These are phyloP conservation scores for Volucella zonaria DNA, from an alignment of 2,888 invertebrate genomes.

Conservation along the genomic window DNA sequence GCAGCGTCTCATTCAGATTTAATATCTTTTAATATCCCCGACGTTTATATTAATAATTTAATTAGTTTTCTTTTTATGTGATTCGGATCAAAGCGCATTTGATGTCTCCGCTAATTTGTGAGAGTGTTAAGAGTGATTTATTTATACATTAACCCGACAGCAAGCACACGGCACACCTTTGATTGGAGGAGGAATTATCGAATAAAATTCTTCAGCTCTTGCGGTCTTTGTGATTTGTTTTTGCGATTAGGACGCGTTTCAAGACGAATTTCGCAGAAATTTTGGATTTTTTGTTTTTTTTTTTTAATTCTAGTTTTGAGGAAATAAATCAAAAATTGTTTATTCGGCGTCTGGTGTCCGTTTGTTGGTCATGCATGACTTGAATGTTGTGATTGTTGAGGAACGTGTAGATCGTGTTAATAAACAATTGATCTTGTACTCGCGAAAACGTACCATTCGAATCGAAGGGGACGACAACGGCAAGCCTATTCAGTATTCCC, in stretches of 20 bases:
- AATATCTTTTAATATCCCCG: slow-evolving; percentile 6
- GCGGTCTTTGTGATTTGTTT: slow-evolving; percentile 23
- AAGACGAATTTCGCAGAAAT: neutral
- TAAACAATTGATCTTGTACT: slow-evolving; percentile 61
- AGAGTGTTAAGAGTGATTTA: slow-evolving; percentile 69
- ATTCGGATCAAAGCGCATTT: slow-evolving; percentile 16
- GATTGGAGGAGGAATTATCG: slow-evolving; percentile 17
- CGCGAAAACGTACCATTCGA: slow-evolving; percentile 65
- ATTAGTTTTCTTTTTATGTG: neutral
- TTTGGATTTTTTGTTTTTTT: slow-evolving; percentile 33
- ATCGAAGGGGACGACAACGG: slow-evolving; percentile 41
- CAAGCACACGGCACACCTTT: slow-evolving; percentile 47
- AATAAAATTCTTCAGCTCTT: too few species aligned
- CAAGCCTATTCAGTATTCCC: slow-evolving; percentile 47
- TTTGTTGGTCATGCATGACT: slow-evolving; percentile 66
- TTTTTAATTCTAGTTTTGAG: slow-evolving; percentile 10
- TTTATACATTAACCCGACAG: slow-evolving; percentile 55
- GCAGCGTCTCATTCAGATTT: neutral
- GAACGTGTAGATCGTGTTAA: slow-evolving; percentile 72
- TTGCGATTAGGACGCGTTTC: slow-evolving; percentile 15
- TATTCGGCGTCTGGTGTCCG: slow-evolving; percentile 27
- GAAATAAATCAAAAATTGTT: too few species aligned
- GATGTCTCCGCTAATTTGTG: slow-evolving; percentile 46
- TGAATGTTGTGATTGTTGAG: slow-evolving; percentile 67
- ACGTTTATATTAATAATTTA: too few species aligned